Conservation (phyloP, 2,113 vertebrate genomes). For the Ochotona curzoniae region DNA sequence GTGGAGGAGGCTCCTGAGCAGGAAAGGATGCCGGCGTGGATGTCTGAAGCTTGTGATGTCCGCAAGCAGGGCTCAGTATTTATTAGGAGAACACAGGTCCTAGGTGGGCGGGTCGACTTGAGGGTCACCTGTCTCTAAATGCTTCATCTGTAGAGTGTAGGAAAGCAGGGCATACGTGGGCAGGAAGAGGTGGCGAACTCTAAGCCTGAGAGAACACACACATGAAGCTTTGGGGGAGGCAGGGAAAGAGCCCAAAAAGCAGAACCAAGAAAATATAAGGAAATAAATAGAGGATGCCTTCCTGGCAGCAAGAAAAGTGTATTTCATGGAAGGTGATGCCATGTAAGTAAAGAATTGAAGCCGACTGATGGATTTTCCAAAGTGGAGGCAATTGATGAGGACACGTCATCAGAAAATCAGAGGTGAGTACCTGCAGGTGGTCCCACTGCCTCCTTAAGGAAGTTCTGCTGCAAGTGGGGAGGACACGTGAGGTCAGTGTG, state of each 20-base stretch:
- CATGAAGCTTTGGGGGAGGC: neutral
- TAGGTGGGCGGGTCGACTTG: too few species aligned
- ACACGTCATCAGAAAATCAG: neutral
- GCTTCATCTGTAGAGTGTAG: neutral
- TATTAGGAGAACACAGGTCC: neutral
- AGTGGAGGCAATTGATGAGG: neutral
- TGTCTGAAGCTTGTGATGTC: neutral
- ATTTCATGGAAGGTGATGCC: neutral
- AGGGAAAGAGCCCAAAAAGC: neutral
- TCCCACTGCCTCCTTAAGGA: neutral
- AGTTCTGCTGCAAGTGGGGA: neutral
- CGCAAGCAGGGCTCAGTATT: neutral
- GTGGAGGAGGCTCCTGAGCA: neutral
- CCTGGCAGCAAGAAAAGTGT: neutral
- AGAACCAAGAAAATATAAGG: neutral
- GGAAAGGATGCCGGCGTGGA: neutral
- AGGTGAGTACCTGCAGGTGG: neutral
- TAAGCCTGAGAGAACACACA: too few species aligned
- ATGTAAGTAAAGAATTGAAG: neutral
- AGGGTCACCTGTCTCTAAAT: neutral
- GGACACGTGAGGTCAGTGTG: neutral
- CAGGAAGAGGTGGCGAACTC: neutral
- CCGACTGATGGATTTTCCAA: neutral
- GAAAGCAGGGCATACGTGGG: neutral
- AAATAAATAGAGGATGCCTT: neutral